Evolutionary conservation across 2,888 invertebrate genomes (phyloP), one percentile per base, ranked within the genome.

Genomic region (Abrostola tripartita): DNA sequence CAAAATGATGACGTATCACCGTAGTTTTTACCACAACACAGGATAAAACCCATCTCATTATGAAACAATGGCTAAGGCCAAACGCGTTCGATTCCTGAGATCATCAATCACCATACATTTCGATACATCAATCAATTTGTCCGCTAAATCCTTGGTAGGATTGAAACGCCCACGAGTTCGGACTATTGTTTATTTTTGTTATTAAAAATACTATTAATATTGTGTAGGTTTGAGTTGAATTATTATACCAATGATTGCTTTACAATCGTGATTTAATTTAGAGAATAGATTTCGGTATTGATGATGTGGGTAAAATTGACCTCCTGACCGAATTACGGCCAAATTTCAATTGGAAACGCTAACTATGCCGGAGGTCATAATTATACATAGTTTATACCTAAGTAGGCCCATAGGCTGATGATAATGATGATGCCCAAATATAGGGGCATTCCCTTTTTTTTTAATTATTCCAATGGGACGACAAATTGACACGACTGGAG

Each of bases 101-200:
- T 83, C 87, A 92, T 91, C 79, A 71, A 92, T 90, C 91, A 89
- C 78, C 65, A 68, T 70, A 71, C 66, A 64, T 86, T 89, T 89
- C 90, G 87, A 91, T 91, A 90, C 88, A 91, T 92, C 92, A 90
- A 92, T 92, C 93, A 90, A 88, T 71, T 65, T 63, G 71, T 60
- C 59, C 58, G 64, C 6, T 70, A 58, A 67, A 71, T 73, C 72
- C 67, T 66, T 76, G 76, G 38, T 14, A 47, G 51, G 55, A 67
- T 70, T 63, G 50, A 36, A 59, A 77, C 81, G 78, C 78, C 78
- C 76, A 79, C 78, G 8, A 5, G 5, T 44, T 9, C 40, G 41
- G 37, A 41, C 44, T 47, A 58, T 61, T 68, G 62, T 78, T 76
- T 78, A 67, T 74, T 78, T 76, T 68, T 63, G 53, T 75, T 71